Conservation (phyloP, 2,888 invertebrate species). For the Colletes collaris region DNA sequence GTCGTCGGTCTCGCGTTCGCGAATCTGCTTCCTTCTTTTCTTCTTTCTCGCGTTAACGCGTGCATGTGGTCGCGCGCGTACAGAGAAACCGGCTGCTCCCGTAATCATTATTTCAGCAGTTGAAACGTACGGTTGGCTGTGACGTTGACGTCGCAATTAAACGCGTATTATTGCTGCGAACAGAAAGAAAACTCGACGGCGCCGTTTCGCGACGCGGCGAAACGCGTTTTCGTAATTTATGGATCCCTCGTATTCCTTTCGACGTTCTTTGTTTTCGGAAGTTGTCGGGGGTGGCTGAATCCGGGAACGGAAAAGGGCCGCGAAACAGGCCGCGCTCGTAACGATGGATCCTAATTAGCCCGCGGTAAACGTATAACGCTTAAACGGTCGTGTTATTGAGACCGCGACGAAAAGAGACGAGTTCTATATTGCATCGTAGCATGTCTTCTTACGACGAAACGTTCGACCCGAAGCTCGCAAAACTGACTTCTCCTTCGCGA, state of each 20-base stretch:
- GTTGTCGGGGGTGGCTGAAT: not conserved
- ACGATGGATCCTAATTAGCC: constrained; percentile 58
- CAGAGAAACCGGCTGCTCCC: constrained; percentile 1
- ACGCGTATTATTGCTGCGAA: constrained; percentile 63
- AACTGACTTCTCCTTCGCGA: not conserved
- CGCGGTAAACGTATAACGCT: constrained; percentile 25
- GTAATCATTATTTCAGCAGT: constrained; percentile 59
- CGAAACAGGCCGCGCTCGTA: not conserved
- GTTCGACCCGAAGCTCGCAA: constrained; percentile 6
- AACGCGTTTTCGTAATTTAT: constrained; percentile 60
- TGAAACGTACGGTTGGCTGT: constrained; percentile 39
- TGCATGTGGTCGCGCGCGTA: not conserved
- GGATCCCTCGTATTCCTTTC: constrained; percentile 24
- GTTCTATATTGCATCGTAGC: not conserved
- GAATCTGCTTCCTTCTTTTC: not conserved
- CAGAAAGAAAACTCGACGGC: constrained; percentile 40
- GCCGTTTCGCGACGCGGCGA: constrained; percentile 11
- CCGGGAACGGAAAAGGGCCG: not conserved
- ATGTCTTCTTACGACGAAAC: too few species aligned
- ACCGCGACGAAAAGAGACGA: not conserved
- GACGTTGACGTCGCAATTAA: constrained; percentile 67
- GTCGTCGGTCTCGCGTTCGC: constrained; percentile 4
- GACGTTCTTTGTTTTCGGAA: constrained; percentile 10
- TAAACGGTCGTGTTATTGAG: constrained; percentile 21
- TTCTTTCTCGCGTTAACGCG: constrained; percentile 13